Evolutionary conservation across 2,888 invertebrate genomes (phyloP).

Genomic region (Onthophagus sagittarius): DNA sequence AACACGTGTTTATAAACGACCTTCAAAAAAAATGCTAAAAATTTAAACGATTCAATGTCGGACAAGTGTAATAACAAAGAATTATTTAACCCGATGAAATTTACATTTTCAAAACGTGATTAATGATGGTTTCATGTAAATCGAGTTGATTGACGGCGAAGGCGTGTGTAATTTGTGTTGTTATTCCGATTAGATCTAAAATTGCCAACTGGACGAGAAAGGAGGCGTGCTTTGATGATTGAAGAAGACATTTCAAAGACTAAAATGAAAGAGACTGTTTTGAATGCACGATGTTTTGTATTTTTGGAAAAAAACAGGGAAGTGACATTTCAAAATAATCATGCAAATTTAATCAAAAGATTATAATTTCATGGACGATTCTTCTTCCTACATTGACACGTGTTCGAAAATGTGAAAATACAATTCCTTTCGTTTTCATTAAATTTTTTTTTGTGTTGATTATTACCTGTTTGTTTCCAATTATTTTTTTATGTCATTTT

Average conservation of each 20-base stretch:
- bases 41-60: no score
- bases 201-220: background rate
- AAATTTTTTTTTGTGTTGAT: no score
- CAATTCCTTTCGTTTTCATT: no score
- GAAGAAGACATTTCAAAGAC: background rate
- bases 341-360: background rate
- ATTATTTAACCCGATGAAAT: background rate
- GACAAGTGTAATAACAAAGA: background rate
- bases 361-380: background rate
- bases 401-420: conserved; percentile 9
- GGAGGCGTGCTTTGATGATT: background rate
- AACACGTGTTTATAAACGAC: background rate
- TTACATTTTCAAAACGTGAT: background rate
- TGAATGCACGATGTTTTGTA: no score
- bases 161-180: background rate
- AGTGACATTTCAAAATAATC: background rate
- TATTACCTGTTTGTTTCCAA: no score
- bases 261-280: no score
- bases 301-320: background rate
- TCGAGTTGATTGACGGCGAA: background rate
- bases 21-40: background rate
- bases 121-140: background rate
- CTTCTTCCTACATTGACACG: conserved; percentile 15
- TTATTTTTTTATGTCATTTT: background rate
- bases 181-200: background rate